Evolutionary conservation across 2,888 invertebrate genomes (phyloP).

Genomic region (Nomada hirtipes): DNA sequence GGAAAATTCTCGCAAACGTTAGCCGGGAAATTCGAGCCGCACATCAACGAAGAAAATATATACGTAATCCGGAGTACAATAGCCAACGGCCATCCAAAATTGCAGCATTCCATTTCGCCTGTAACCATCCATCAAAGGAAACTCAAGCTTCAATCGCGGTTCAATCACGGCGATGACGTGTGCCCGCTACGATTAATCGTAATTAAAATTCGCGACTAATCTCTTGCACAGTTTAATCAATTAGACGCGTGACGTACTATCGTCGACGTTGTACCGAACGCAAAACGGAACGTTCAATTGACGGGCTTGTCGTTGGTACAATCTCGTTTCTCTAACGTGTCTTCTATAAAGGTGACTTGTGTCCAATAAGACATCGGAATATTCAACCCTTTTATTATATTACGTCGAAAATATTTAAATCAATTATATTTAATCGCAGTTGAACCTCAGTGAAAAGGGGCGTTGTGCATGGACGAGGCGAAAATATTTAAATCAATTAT

Average conservation of each 20-base stretch:
- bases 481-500: no score
- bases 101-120: neutral
- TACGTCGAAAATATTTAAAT: no score
- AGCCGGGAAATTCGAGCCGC: no score
- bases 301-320: neutral
- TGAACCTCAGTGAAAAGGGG: no score
- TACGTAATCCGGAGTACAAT: neutral
- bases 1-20: no score
- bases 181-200: neutral
- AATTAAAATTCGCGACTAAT: slow-evolving; percentile 23
- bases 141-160: neutral
- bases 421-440: no score
- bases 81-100: neutral
- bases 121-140: neutral
- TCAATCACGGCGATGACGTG: neutral
- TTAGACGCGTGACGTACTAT: neutral
- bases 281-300: slow-evolving; percentile 36
- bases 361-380: neutral
- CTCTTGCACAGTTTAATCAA: slow-evolving; percentile 22
- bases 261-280: neutral
- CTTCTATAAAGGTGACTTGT: neutral
- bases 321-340: neutral
- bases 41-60: no score
- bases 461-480: no score
- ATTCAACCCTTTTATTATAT: no score